Conservation (phyloP, 2,113 vertebrate species). For the Lampris incognitus region DNA sequence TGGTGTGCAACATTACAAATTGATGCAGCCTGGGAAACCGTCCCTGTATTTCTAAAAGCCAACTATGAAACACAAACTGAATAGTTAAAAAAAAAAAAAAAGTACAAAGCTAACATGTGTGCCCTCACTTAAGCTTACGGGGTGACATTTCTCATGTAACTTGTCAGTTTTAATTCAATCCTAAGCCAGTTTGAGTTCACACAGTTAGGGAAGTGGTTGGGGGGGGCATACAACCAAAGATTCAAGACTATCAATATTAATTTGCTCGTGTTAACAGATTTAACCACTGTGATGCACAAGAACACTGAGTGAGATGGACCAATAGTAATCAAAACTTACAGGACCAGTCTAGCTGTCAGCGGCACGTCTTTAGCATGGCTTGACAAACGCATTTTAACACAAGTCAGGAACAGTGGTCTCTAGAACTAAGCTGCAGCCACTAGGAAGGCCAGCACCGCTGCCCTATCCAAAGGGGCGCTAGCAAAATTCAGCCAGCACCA, state of each 20-base stretch:
- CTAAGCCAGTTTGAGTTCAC: constrained; percentile 23
- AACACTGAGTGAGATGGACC: constrained; percentile 59
- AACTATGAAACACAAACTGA: constrained; percentile 47
- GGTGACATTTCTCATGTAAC: constrained; percentile 37
- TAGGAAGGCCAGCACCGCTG: constrained; percentile 65
- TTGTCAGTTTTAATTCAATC: constrained; percentile 25
- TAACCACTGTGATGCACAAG: constrained; percentile 66
- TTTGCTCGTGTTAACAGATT: constrained; percentile 55
- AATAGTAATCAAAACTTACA: constrained; percentile 59
- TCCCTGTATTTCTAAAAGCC: constrained; percentile 37
- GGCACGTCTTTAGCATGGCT: constrained; percentile 57
- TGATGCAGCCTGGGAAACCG: constrained; percentile 55
- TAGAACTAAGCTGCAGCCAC: constrained; percentile 58
- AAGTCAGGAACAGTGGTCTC: constrained; percentile 57
- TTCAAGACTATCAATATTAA: constrained; percentile 46
- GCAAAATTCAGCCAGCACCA: constrained; percentile 65
- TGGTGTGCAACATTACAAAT: constrained; percentile 70
- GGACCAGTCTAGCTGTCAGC: constrained; percentile 61
- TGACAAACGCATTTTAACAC: constrained; percentile 58
- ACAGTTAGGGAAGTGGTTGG: neutral
- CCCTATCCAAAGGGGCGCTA: constrained; percentile 54
- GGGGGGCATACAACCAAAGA: constrained; percentile 2
- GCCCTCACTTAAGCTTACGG: constrained; percentile 31
- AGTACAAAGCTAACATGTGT: constrained; percentile 44
- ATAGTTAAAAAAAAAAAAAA: constrained; percentile 24